These are phyloP conservation scores for Cryptotis parvus DNA, from an alignment of 2,113 vertebrate genomes.

Conservation along the genomic window DNA sequence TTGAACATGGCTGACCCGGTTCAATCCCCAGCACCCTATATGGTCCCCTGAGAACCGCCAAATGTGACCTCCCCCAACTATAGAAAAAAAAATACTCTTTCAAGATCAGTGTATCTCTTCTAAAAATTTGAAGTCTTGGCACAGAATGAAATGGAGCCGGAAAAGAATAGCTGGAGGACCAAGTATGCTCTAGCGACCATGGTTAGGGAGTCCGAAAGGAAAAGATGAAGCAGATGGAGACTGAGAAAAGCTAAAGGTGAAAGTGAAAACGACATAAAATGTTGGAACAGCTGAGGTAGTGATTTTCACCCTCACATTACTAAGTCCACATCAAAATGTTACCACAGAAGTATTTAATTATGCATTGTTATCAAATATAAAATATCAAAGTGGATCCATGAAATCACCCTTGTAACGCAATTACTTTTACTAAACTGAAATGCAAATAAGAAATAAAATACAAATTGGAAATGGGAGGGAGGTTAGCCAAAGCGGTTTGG, in stretches of 20 bases:
- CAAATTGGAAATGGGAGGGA: neutral
- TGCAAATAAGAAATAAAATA: neutral
- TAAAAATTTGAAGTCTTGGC: slow-evolving; percentile 21
- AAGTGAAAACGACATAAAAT: neutral
- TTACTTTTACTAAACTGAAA: no score
- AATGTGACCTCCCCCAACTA: no score
- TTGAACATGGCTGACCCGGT: no score
- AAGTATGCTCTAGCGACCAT: neutral
- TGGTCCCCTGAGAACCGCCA: no score
- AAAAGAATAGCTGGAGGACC: neutral
- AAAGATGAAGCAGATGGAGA: neutral
- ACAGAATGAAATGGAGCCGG: neutral
- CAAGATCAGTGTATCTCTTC: neutral
- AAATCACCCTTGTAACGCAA: no score
- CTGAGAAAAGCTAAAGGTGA: neutral
- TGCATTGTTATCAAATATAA: neutral
- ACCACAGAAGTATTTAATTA: no score
- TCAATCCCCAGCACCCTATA: no score
- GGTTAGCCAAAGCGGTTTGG: neutral
- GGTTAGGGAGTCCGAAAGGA: neutral
- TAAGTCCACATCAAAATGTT: no score
- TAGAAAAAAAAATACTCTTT: no score
- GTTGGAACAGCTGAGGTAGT: no score
- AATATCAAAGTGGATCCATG: neutral
- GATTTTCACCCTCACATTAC: no score